A percentile compares a stretch with the other conserved stretches of the same genome.
phyloP scores from a whole-genome alignment of 1,140 invertebrate genomes.

The Microvelia longipes region DNA sequence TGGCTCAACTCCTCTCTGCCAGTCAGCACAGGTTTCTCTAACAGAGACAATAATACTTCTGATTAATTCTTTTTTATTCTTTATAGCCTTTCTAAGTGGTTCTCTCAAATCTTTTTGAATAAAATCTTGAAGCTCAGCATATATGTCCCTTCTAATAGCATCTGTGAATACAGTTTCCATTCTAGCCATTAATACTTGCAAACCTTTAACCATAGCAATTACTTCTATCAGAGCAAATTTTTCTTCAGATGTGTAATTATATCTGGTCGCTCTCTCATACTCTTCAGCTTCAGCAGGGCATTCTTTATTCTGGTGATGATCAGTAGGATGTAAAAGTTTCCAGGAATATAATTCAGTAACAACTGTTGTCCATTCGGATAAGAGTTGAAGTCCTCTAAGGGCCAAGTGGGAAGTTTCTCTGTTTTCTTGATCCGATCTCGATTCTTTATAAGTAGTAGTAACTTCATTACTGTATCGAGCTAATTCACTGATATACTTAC shows the following conservation, averaged over 20 bases:
- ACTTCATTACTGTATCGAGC: conserved; percentile 87
- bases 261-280: conserved; percentile 94
- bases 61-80: conserved; percentile 95
- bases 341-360: conserved; percentile 96
- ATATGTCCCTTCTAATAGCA: conserved; percentile 86
- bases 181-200: conserved; percentile 91
- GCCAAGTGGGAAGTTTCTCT: conserved; percentile 82
- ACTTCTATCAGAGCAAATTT: conserved; percentile 97
- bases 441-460: conserved; percentile 85
- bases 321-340: conserved; percentile 95
- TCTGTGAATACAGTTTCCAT: conserved; percentile 97
- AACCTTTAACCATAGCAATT: conserved; percentile 97
- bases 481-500: conserved; percentile 92
- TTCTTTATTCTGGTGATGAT: conserved; percentile 88
- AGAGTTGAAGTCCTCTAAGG: conserved; percentile 74
- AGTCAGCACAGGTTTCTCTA: conserved; percentile 90
- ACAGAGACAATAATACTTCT: conserved; percentile 87
- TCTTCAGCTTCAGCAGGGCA: conserved; percentile 97
- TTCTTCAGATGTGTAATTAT: conserved; percentile 95
- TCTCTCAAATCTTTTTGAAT: conserved; percentile 81
- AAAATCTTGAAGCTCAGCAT: conserved; percentile 94
- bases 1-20: conserved; percentile 82
- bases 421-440: conserved; percentile 82
- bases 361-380: conserved; percentile 93
- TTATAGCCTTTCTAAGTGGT: conserved; percentile 88